Evolutionary conservation across 2,113 vertebrate genomes (phyloP), one percentile per base, ranked within the genome.

Genomic region (Mystacornis crossleyi): DNA sequence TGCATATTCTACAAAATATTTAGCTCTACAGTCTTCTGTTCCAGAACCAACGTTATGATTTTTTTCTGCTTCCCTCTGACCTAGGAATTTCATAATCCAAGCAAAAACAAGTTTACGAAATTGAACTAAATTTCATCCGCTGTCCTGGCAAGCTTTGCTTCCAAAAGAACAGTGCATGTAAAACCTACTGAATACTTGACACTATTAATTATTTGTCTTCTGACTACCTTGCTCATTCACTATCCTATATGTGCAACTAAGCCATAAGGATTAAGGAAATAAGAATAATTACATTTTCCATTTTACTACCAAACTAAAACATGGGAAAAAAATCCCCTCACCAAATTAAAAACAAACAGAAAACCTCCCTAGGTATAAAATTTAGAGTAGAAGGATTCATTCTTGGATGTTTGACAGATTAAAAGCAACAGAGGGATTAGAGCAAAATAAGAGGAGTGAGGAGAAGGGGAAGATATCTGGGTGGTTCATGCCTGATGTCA

Each of bases 241-340:
- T 64, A 18, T 64, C 24, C 26, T 36, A 2, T 13, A 29, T 31
- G 26, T 58, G 29, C 34, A 85, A 51, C 18, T 81, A 70, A 87
- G 33, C 14, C 54, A 25, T 48, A 55, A 72, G 34, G 53, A 88
- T 90, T 85, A 95, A 54, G 34, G 19, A 5, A 66, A 29, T 51
- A 79, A 81, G 33, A 93, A 53, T 69, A 91, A 78, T 57, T 90
- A 33, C 6, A 36, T 81, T 84, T 93, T 81, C 26, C 20, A 53
- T 73, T 91, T 71, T 58, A 55, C 24, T 86, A 31, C 6, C 20
- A 72, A 75, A 54, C 10, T 7, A 72, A 80, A 90, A 72, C 10
- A 34, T 23, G 75, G 75, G 25, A 6, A 53, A 89, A 87, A 87
- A 61, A 58, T 43, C 61, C 6, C 10, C 21, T 70, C 34, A 42